Conservation (phyloP, 2,113 vertebrate species). For the Merops nubicus region DNA sequence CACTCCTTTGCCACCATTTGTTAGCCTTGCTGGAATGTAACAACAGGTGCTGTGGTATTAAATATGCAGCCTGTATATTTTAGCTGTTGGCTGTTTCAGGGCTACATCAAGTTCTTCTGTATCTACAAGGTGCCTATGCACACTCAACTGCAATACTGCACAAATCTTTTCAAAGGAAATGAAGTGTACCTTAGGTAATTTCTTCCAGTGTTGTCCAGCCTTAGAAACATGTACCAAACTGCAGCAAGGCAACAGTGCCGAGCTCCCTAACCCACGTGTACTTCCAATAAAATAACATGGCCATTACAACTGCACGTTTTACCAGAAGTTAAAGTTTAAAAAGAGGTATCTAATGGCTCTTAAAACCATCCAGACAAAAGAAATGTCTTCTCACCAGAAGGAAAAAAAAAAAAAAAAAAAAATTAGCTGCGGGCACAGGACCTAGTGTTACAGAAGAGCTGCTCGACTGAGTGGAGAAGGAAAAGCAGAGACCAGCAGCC, state of each 20-base stretch:
- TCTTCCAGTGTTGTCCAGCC: background rate
- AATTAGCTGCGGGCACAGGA: background rate
- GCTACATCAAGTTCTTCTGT: conserved; percentile 20
- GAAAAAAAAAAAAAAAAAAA: background rate
- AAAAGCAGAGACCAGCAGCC: background rate
- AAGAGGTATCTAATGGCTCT: background rate
- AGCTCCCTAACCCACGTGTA: background rate
- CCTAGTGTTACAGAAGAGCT: background rate
- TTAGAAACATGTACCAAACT: background rate
- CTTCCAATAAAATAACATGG: background rate
- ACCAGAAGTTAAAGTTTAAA: background rate
- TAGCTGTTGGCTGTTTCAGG: conserved; percentile 45
- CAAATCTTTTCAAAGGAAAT: background rate
- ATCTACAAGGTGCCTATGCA: background rate
- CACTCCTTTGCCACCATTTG: conserved; percentile 29
- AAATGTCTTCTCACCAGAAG: background rate
- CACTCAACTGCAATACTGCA: background rate
- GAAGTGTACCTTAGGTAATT: background rate
- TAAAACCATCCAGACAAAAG: background rate
- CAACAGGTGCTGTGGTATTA: conserved; percentile 49
- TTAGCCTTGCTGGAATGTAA: conserved; percentile 48
- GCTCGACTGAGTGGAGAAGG: background rate
- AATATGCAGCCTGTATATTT: conserved; percentile 12
- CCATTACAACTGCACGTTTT: background rate
- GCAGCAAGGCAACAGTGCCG: background rate